Evolutionary conservation across 1,140 invertebrate genomes (phyloP), one percentile per base, ranked within the genome.

Genomic region (Lithobius niger): DNA sequence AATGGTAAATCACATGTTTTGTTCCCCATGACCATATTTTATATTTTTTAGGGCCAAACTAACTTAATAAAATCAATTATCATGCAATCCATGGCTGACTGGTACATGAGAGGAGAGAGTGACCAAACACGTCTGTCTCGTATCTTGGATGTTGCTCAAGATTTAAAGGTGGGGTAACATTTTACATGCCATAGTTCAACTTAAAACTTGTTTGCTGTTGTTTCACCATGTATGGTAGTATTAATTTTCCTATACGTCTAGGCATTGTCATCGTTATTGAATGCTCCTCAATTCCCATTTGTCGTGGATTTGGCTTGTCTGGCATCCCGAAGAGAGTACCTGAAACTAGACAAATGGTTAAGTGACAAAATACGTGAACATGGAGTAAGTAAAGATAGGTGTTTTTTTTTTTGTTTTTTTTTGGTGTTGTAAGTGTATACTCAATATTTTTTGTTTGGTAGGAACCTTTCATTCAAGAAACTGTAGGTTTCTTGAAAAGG

Each of bases 301-400:
- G 89, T 97, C 2, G 97, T 99, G 62, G 96, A 99, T 74, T 72
- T 99, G 50, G 94, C 96, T 0, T 98, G 94, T 71, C 72, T 99
- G 42, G 95, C 96, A 0, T 97, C 95, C 0, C 72, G 95, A 56
- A 74, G 96, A 52, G 96, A 97, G 70, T 99, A 97, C 71, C 74
- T 99, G 0, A 99, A 99, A 70, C 71, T 99, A 4, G 96, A 99
- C 67, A 99, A 99, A 70, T 99, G 96, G 94, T 71, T 99, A 0
- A 83, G 83, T 1, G 96, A 99, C 67, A 98, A 98, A 74, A 93
- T 98, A 44, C 75, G 86, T 60, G 93, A 97, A 66, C 90, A 97
- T 69, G 90, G 91, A 18, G 90, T 56, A 28, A 49, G 26, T n/a
- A n/a, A n/a, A n/a, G n/a, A n/a, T n/a, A 48, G 6, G 22, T 27